Evolutionary conservation across 2,797 vertebrate species (phyloP), one percentile per base, ranked within the genome.

Genomic region (Hoplostethus atlanticus): DNA sequence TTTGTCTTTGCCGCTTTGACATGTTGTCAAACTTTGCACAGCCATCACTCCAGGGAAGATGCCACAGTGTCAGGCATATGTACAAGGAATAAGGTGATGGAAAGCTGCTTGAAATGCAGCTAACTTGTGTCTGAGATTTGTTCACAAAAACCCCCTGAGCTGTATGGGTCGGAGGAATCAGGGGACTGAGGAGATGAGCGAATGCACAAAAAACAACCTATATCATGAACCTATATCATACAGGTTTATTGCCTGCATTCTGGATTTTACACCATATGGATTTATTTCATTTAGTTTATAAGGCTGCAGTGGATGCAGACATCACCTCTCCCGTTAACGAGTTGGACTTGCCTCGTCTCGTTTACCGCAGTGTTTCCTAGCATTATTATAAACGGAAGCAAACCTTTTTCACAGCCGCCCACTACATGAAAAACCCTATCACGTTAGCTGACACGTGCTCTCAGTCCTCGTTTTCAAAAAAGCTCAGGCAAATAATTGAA

Each of bases 361-460:
- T 42, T 74, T 64, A 52, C 52, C 54, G 40, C 15, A 42, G 30
- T 63, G 28, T 64, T 75, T 52, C 50, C 61, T 57, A 4, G 6
- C 21, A 21, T 21, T 0, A 12, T 65, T 76, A 82, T 69, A 86
- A 80, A 85, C 79, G 72, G 73, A 76, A 82, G 38, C 48, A 68
- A 80, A 66, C 28, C 25, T 56, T 67, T 73, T 21, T 21, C 21
- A 69, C 71, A 76, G 34, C 64, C 65, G 73, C 47, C 44, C 31
- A 38, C 25, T 15, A 44, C 63, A 73, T 77, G 42, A 73, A 62
- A 71, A 71, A 75, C 52, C 61, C 17, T 6, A 38, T 25, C 68
- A 65, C 65, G 64, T 88, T 76, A 76, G 46, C 72, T 80, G 83
- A 87, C 84, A 85, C 68, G 68, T 65, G 9, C 68, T 68, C 50